Evolutionary conservation across 2,888 invertebrate species (phyloP).

Genomic region (Lasioglossum pauxillum): DNA sequence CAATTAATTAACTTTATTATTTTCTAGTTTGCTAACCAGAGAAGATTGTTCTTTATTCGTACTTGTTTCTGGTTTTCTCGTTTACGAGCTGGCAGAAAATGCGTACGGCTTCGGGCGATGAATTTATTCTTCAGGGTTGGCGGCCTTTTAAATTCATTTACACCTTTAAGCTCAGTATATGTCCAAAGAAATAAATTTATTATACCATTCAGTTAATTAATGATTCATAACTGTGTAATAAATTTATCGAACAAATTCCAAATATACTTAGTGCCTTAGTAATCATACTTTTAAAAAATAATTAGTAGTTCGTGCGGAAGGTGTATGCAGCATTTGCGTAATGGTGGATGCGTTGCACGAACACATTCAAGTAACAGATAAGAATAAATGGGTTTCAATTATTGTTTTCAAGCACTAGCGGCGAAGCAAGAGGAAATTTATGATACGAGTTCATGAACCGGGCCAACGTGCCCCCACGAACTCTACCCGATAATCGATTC

Average conservation of each 20-base stretch:
- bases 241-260: no score
- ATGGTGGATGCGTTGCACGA: background rate
- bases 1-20: background rate
- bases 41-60: background rate
- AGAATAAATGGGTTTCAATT: background rate
- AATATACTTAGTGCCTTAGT: background rate
- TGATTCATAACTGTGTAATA: background rate
- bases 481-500: constrained; percentile 66
- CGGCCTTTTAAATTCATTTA: background rate
- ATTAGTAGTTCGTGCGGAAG: background rate
- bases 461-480: constrained; percentile 42
- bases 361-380: background rate
- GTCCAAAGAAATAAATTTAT: no score
- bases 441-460: constrained; percentile 26
- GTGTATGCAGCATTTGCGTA: background rate
- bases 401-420: background rate
- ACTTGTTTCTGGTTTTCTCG: background rate
- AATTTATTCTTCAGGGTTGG: background rate
- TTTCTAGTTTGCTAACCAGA: background rate
- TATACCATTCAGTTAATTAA: background rate
- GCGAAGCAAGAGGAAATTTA: background rate
- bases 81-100: background rate
- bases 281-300: background rate
- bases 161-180: background rate
- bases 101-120: background rate